Evolutionary conservation across 2,888 invertebrate species (phyloP).

Genomic region (Bellardia bayeri): DNA sequence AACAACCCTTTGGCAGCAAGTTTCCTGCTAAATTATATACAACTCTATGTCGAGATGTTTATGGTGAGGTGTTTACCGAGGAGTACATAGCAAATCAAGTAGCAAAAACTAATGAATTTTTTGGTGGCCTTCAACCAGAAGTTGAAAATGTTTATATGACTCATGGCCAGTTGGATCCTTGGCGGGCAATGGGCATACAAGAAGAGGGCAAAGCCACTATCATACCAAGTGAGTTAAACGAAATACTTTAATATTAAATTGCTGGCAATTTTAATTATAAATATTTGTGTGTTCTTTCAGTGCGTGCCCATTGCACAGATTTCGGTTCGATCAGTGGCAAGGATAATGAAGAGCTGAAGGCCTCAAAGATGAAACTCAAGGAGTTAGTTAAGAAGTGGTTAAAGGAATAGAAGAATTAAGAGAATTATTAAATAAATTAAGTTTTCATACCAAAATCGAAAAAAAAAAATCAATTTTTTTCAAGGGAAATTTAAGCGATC

Average conservation of each 20-base stretch:
- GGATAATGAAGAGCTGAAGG: slow-evolving; percentile 80
- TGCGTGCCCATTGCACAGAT: slow-evolving; percentile 82
- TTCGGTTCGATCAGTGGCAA: slow-evolving; percentile 79
- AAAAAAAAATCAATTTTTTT: neutral
- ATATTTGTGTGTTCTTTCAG: slow-evolving; percentile 70
- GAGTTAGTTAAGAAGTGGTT: slow-evolving; percentile 80
- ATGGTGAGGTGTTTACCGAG: slow-evolving; percentile 78
- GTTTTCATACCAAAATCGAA: neutral
- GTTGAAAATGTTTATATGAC: slow-evolving; percentile 85
- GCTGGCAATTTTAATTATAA: neutral
- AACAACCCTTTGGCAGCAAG: slow-evolving; percentile 85
- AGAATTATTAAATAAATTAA: neutral
- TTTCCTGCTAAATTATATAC: slow-evolving; percentile 80
- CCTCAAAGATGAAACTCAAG: slow-evolving; percentile 80
- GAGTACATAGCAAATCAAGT: slow-evolving; percentile 77
- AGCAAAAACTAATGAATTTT: slow-evolving; percentile 84
- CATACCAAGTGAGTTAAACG: slow-evolving; percentile 79
- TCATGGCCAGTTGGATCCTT: slow-evolving; percentile 86
- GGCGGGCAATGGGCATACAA: slow-evolving; percentile 85
- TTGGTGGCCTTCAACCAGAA: slow-evolving; percentile 84
- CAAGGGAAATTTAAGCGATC: no score
- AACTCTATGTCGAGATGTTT: slow-evolving; percentile 79
- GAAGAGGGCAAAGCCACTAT: slow-evolving; percentile 79
- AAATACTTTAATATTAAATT: no score
- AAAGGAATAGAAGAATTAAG: slow-evolving; percentile 16